Conservation (phyloP, 2,113 vertebrate species). For the Carlito syrichta region DNA sequence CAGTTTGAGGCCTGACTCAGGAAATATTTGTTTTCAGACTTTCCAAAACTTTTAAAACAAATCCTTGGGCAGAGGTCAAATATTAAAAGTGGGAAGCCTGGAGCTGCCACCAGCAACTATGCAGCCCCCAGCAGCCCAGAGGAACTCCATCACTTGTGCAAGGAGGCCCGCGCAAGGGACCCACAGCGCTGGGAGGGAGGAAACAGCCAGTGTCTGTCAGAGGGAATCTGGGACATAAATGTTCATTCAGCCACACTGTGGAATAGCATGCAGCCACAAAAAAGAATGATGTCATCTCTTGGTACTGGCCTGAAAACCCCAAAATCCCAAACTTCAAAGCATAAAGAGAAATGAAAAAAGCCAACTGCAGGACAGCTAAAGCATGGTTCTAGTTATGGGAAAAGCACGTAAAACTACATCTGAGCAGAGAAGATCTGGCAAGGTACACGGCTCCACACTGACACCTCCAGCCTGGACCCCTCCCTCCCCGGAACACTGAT, state of each 20-base stretch:
- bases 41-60: not conserved
- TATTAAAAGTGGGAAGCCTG: not conserved
- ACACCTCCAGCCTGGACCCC: not conserved
- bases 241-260: too few relatives aligned
- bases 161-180: not conserved
- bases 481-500: not conserved
- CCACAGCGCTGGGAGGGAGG: not conserved
- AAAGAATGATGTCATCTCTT: not conserved
- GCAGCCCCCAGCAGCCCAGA: not conserved
- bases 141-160: too few relatives aligned
- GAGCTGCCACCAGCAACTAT: not conserved
- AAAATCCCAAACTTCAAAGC: not conserved
- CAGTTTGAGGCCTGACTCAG: not conserved
- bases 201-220: not conserved
- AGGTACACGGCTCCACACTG: not conserved
- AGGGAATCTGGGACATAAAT: not conserved
- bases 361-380: not conserved
- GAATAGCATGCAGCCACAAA: not conserved
- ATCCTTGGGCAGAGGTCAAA: not conserved
- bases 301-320: not conserved
- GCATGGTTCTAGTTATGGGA: not conserved
- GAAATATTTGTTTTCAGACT: not conserved
- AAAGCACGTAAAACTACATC: not conserved
- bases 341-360: not conserved
- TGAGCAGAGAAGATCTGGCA: not conserved